Conservation (phyloP, 2,888 invertebrate genomes). For the Pachydiplax longipennis region DNA sequence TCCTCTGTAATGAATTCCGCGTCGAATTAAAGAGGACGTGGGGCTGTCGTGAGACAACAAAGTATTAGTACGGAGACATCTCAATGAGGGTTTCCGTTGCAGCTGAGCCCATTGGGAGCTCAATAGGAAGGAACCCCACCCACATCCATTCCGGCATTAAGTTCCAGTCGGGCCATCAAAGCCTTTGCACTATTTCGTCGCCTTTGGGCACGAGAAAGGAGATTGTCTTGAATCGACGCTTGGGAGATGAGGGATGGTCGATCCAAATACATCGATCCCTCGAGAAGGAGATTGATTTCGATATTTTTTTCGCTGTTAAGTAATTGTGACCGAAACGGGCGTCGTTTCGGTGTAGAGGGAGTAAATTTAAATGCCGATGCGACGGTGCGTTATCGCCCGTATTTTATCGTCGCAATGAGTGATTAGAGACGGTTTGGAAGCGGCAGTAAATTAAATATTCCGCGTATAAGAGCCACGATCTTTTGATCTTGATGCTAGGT, state of each 20-base stretch:
- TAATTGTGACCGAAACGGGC: no score
- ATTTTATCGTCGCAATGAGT: no score
- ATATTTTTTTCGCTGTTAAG: no score
- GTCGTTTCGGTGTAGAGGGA: no score
- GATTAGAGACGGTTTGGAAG: no score
- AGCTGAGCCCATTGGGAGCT: conserved; percentile 2
- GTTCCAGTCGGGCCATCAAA: neutral
- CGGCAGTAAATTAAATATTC: no score
- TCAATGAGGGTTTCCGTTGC: conserved; percentile 18
- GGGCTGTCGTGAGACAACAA: neutral
- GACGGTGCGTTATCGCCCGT: no score
- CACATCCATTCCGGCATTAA: neutral
- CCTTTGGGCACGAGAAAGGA: neutral
- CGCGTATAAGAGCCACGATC: no score
- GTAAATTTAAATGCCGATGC: no score
- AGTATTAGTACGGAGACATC: conserved; percentile 2
- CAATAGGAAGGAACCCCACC: neutral
- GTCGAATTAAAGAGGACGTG: neutral
- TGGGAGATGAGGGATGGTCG: neutral
- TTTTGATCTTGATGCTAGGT: no score
- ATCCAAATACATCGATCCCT: no score
- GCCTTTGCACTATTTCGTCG: neutral
- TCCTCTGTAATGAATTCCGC: neutral
- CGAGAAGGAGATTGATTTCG: no score
- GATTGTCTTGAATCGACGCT: neutral